Conservation (phyloP, 1,140 invertebrate genomes). For the Bombus confusus region DNA sequence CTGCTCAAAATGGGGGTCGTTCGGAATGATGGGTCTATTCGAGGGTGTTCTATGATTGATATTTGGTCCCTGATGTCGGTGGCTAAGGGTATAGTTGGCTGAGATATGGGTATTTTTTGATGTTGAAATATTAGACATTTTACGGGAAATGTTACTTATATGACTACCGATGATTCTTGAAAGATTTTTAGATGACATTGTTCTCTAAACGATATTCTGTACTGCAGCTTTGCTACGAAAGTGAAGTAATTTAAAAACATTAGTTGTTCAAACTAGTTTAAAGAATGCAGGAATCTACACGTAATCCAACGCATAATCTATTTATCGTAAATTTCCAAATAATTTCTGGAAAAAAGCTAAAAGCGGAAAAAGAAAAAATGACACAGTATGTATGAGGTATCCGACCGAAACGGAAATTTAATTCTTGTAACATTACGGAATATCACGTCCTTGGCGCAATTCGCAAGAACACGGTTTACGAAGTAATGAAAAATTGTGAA, state of each 20-base stretch:
- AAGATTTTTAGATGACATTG: background rate
- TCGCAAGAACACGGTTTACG: background rate
- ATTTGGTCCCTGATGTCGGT: background rate
- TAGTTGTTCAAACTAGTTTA: background rate
- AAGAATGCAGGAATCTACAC: too few species aligned
- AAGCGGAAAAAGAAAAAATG: background rate
- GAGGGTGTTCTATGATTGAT: background rate
- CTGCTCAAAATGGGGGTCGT: background rate
- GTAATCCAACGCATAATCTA: background rate
- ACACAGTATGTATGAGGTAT: too few species aligned
- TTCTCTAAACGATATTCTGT: background rate
- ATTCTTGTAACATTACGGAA: slow-evolving; percentile 9
- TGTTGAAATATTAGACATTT: background rate
- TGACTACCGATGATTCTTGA: background rate
- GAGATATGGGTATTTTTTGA: background rate
- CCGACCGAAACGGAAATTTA: background rate
- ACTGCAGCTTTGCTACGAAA: background rate
- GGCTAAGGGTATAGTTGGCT: too few species aligned
- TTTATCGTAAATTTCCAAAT: background rate
- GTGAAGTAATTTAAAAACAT: background rate
- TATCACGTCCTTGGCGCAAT: background rate
- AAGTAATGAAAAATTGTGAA: slow-evolving; percentile 47
- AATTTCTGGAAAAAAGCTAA: background rate
- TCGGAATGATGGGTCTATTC: background rate
- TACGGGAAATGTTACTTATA: background rate